A percentile compares a stretch with the other conserved stretches of the same genome.
phyloP scores from a whole-genome alignment of 2,797 vertebrate species.

The Bovichtus variegatus region DNA sequence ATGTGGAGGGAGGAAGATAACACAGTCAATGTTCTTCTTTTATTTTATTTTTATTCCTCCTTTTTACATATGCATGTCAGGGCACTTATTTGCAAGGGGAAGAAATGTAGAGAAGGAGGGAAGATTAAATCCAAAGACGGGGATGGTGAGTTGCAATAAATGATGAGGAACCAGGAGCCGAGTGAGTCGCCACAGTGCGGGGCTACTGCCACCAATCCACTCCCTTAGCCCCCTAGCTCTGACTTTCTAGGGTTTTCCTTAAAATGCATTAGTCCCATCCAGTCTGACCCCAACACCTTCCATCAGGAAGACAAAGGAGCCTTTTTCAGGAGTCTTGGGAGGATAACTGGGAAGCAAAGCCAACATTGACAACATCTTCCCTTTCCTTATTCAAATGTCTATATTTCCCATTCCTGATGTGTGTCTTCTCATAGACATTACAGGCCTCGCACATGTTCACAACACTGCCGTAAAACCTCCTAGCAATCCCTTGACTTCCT shows the following conservation, averaged over 20 bases:
- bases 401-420: no score
- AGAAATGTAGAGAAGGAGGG: conserved; percentile 36
- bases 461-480: no score
- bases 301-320: no score
- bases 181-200: conserved; percentile 22
- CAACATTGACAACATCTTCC: no score
- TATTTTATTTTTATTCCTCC: not conserved
- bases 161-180: conserved; percentile 28
- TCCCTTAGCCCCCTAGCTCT: conserved; percentile 13
- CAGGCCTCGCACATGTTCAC: no score
- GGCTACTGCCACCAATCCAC: not conserved
- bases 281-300: conserved; percentile 59
- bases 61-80: conserved; percentile 27
- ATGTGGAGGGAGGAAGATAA: conserved; percentile 8
- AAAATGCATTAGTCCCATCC: conserved; percentile 78
- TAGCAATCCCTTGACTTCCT: no score
- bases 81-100: conserved; percentile 43
- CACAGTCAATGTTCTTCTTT: not conserved
- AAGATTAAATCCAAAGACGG: conserved; percentile 32
- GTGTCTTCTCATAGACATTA: no score
- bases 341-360: no score
- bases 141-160: conserved; percentile 9
- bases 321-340: no score
- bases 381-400: no score
- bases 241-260: conserved; percentile 80